Evolutionary conservation across 2,797 vertebrate species (phyloP), one percentile per base, ranked within the genome.

Genomic region (Stomatorhinus walkeri): DNA sequence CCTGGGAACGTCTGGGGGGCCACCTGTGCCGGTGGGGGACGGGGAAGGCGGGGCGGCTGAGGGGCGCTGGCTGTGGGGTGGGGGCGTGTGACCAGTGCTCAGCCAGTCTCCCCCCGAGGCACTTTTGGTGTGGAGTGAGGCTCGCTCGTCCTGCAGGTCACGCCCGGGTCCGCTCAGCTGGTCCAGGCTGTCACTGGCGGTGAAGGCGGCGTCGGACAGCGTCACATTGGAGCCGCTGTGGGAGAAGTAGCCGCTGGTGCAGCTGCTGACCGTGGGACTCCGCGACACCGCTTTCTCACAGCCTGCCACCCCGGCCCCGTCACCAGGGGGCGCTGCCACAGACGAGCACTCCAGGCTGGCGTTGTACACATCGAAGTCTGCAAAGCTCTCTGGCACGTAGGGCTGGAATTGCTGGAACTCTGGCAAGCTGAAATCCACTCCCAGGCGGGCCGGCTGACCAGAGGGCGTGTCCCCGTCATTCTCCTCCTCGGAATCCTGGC

Each of bases 341-440:
- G 40, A n/a, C 9, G 7, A 16, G 88, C 68, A 95, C 92, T 98
- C 97, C 93, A 99, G 93, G 89, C 96, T 95, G 90, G 98, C 98
- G 16, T 99, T 99, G 95, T 99, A 99, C 93, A 97, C 96, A 92
- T 98, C 98, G 93, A 99, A 99, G 95, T 99, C 97, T 0, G 98
- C 98, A 93, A 99, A 99, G 91, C 98, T 98, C 93, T 98, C 98
- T 0, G 98, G 97, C 89, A 99, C 90, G 0, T 99, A 99, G 88
- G 96, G 93, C 91, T 93, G 95, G 90, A 96, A 95, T 93, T 89
- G 90, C n/a, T 91, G 92, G 92, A 94, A 92, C 90, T 93, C 94
- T 92, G 93, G 96, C 72, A 95, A 93, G 61, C 90, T 91, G 43
- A 52, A 89, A 51, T 90, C 91, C 36, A 46, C 88, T 61, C 90